Conservation (phyloP, 2,888 invertebrate genomes). For the Biston betularia region DNA sequence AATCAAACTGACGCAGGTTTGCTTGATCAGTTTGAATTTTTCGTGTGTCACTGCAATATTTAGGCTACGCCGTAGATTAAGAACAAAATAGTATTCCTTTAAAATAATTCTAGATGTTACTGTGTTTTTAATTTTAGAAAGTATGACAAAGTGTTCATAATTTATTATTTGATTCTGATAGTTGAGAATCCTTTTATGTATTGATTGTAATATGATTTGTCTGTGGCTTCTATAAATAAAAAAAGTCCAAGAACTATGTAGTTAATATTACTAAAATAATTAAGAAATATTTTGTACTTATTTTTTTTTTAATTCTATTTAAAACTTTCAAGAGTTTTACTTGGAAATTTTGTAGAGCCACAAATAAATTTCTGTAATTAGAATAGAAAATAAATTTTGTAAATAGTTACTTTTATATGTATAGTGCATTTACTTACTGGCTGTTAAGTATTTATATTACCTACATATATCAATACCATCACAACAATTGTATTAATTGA, state of each 20-base stretch:
- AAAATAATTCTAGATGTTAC: conserved; percentile 51
- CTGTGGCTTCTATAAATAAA: conserved; percentile 14
- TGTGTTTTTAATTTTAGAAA: conserved; percentile 59
- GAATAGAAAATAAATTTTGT: conserved; percentile 53
- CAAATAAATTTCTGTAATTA: conserved; percentile 29
- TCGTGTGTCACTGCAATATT: conserved; percentile 44
- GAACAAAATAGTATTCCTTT: conserved; percentile 76
- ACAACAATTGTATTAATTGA: conserved; percentile 55
- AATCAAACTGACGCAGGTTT: background rate
- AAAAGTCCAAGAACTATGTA: background rate
- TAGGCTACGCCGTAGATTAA: conserved; percentile 66
- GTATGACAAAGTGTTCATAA: conserved; percentile 67
- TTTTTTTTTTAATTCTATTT: background rate
- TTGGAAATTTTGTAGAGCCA: conserved; percentile 23
- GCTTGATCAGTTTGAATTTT: background rate
- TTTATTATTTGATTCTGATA: conserved; percentile 69
- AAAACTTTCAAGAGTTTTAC: background rate
- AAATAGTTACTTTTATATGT: conserved; percentile 77
- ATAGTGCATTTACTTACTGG: conserved; percentile 82
- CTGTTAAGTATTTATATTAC: conserved; percentile 76
- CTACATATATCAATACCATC: conserved; percentile 62
- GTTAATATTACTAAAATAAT: background rate
- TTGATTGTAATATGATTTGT: conserved; percentile 34
- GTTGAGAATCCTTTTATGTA: conserved; percentile 54
- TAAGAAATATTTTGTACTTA: conserved; percentile 1